Evolutionary conservation across 1,140 invertebrate species (phyloP).

Genomic region (Phymorhynchus buccinoides): DNA sequence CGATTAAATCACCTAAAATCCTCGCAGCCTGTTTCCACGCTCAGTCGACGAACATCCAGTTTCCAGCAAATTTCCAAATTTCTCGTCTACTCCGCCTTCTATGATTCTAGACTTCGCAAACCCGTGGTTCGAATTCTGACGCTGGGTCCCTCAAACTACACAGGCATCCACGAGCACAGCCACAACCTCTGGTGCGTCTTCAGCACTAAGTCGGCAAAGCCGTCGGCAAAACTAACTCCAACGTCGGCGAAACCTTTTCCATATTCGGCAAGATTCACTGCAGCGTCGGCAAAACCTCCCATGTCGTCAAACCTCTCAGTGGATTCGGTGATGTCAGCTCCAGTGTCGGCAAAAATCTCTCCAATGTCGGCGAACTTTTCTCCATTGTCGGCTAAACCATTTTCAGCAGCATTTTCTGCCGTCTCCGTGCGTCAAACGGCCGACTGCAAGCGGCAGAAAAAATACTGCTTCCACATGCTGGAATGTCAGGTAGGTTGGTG

Average conservation of each 20-base stretch:
- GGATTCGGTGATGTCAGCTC: too few species aligned
- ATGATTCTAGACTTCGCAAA: background rate
- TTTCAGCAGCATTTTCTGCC: too few species aligned
- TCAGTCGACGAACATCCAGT: background rate
- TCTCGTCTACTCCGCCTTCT: conserved; percentile 40
- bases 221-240: too few species aligned
- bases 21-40: background rate
- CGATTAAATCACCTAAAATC: background rate
- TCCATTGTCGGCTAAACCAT: too few species aligned
- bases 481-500: conserved; percentile 31
- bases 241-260: too few species aligned
- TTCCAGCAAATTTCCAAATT: conserved; percentile 37
- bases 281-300: too few species aligned
- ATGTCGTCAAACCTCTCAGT: too few species aligned
- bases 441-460: background rate
- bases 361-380: too few species aligned
- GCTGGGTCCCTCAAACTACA: conserved; percentile 24
- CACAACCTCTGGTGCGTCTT: conserved; percentile 46
- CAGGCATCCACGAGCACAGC: background rate
- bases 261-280: too few species aligned
- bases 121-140: conserved; percentile 32
- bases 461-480: conserved; percentile 33
- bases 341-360: too few species aligned
- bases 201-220: background rate
- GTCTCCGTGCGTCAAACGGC: background rate